These are phyloP conservation scores for Anastrepha ludens DNA, from an alignment of 1,140 invertebrate genomes.

Conservation along the genomic window DNA sequence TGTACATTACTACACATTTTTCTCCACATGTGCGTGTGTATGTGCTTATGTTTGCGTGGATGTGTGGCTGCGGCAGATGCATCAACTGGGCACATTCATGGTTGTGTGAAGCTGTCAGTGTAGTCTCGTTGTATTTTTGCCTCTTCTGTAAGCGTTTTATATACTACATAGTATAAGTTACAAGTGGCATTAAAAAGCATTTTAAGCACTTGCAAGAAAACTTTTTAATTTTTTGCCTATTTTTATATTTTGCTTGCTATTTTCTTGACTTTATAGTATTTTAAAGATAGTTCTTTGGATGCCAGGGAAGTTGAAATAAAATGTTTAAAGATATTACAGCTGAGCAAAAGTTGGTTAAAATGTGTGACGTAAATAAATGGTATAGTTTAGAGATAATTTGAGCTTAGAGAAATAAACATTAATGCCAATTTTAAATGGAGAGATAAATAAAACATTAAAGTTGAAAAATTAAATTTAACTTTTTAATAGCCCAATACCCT, in stretches of 20 bases:
- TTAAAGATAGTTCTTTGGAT: neutral
- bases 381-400: too few relatives aligned
- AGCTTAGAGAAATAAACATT: too few relatives aligned
- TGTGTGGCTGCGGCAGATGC: neutral
- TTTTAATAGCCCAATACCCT: too few relatives aligned
- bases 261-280: neutral
- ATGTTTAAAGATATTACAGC: too few relatives aligned
- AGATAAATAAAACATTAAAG: too few relatives aligned
- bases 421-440: too few relatives aligned
- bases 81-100: neutral
- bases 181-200: conserved; percentile 31
- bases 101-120: neutral
- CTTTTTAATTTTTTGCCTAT: neutral
- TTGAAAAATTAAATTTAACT: too few relatives aligned
- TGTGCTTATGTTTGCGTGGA: neutral
- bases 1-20: neutral
- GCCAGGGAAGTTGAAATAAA: neutral
- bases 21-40: neutral
- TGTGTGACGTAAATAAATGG: too few relatives aligned
- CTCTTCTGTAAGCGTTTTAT: neutral
- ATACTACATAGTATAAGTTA: neutral
- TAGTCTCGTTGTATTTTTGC: neutral
- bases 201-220: neutral
- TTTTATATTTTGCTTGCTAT: too few relatives aligned
- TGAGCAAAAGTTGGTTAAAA: too few relatives aligned